Evolutionary conservation across 2,888 invertebrate species (phyloP), one percentile per base, ranked within the genome.

Genomic region (Lithophane semibrunnea): DNA sequence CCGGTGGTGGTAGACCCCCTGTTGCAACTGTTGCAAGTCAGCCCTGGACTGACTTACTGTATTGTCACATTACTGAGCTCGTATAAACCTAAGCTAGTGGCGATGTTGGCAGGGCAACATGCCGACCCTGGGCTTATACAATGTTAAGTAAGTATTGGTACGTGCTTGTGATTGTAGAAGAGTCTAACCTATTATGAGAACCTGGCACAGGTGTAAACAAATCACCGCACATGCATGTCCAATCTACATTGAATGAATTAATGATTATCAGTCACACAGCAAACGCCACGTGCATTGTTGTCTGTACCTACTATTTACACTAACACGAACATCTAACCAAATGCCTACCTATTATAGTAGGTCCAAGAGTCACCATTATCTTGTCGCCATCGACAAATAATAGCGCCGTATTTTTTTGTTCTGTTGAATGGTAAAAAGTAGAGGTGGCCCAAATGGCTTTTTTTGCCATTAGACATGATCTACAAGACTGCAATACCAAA

Each of bases 231-330:
- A 44, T 52, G 44, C 64, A 9, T 64, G 29, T 58, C 74, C 44
- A 37, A 78, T 58, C 44, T 37, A 80, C 42, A 21, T 2, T 29
- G 10, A 3, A 73, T 73, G 44, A 52, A 58, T 37, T 44, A 12
- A 64, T 49, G 47, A 29, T 21, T 64, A 60, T 44, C 24, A 63
- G 49, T 58, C 64, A 80, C 64, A 29, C 29, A 56, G 29, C 18
- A 12, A 18, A 44, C n/a, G 29, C 13, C 73, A 80, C 81, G 80
- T 78, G 80, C 49, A n/a, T 4, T 42, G 49, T 78, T 78, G 58
- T 78, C 44, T 80, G 1, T 12, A 42, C 61, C 18, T 56, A 29
- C 44, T 49, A 37, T 3, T 4, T 5, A 4, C 4, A 29, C 44
- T 69, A 12, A 54, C 52, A 61, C 60, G 60, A 63, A 47, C 16